Base-by-base conservation (phyloP, 2,113 vertebrate species). In the Cairina moschata region DNA sequence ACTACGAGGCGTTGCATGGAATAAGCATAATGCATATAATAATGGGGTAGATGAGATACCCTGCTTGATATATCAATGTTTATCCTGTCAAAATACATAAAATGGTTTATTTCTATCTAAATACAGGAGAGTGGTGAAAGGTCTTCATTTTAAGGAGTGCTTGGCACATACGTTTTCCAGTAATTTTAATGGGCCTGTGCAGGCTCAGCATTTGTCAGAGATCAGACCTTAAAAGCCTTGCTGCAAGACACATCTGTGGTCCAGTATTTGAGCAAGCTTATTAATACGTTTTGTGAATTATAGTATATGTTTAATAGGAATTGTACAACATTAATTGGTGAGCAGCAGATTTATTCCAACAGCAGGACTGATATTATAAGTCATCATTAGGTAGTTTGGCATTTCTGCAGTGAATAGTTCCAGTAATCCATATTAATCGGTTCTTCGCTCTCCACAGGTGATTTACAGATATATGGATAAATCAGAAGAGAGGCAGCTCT, bases 351-450 rank as follows among this genome's bases (percentile, higher is more conserved):
- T 96, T 96, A 96, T 95, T 97, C 80, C 90, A 96, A 76, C 93
- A 96, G 95, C 83, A 29, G 92, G 86, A 82, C 90, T 83, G 80
- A 79, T 55, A 84, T 12, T 91, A 5, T 91, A 96, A 95, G 93
- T 96, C 92, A 90, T 97, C 92, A 93, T 96, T 94, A 96, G 93
- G 71, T 93, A 86, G 73, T 86, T 87, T 91, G 93, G 88, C 95
- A 91, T 95, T 96, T 97, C 92, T 95, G 95, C 83, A 88, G 92
- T 92, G 95, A 95, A 73, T 86, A 88, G 95, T 94, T 96, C 90
- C 95, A 97, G 95, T 94, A 96, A 96, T 96, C 95, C 96, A 90
- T 95, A 88, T 93, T 96, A 94, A 96, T 96, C 94, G 65, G 86
- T 90, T 91, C 93, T 93, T 90, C 36, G 48, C 88, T 96, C 96